A percentile compares a stretch with the other conserved stretches of the same genome.
These are phyloP conservation scores for Scaptomyza cyrtandrae DNA, from an alignment of 2,888 invertebrate species.

Conservation along the genomic window DNA sequence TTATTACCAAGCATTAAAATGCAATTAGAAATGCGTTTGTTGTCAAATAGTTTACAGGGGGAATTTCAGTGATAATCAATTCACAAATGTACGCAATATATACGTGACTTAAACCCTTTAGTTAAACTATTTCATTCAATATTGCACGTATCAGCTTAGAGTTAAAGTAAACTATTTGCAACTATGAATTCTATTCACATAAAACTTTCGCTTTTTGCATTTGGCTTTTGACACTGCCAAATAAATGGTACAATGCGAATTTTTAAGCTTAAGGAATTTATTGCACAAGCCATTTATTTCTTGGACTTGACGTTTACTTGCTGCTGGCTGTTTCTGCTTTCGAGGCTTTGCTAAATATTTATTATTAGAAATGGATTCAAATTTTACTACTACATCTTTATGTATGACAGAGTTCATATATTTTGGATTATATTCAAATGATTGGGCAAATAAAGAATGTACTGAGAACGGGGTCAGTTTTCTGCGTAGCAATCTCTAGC, in stretches of 20 bases:
- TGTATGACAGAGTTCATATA: background rate
- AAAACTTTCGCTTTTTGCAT: background rate
- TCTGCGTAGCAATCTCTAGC: background rate
- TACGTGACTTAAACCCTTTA: background rate
- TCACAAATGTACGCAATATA: background rate
- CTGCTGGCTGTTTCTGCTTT: slow-evolving; percentile 2
- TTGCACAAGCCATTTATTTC: slow-evolving; percentile 37
- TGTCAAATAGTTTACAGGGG: background rate
- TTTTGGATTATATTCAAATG: background rate
- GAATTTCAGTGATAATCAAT: background rate
- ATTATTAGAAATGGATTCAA: slow-evolving; percentile 10
- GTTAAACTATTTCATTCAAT: background rate
- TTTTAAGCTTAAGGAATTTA: slow-evolving; percentile 36
- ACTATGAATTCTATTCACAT: background rate
- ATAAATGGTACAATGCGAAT: slow-evolving; percentile 11
- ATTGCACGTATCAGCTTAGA: background rate
- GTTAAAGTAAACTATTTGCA: background rate
- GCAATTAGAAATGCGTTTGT: slow-evolving; percentile 23
- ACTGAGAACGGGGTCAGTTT: too few species aligned
- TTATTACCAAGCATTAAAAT: slow-evolving; percentile 43
- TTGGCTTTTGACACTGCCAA: background rate
- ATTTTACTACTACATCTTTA: background rate
- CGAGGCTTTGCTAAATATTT: slow-evolving; percentile 8
- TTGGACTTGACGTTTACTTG: slow-evolving; percentile 12
- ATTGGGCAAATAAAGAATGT: background rate